Evolutionary conservation across 2,888 invertebrate genomes (phyloP), one percentile per base, ranked within the genome.

Genomic region (Tetragonula carbonaria): DNA sequence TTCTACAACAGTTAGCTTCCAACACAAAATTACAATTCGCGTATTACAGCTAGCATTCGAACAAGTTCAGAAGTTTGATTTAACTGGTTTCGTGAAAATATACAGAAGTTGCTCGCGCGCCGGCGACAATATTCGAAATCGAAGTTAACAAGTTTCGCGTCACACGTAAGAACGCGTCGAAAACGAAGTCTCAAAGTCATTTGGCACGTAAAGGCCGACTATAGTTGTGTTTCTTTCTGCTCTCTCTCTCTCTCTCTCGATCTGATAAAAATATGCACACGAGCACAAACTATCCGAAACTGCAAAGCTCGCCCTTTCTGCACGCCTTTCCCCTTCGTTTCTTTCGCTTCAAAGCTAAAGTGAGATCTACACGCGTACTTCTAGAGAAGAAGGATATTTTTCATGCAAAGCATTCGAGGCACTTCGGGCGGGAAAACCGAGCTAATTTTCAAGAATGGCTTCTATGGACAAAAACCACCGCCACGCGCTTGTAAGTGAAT

Each of bases 361-460:
- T 57, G n/a, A 71, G 33, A 72, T 75, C 67, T 83, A 67, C 75
- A 72, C 62, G 71, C 72, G 72, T 82, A 82, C 72, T 72, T 63
- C 45, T 8, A n/a, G 59, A 59, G 72, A 28, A 62, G 66, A 67
- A 72, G 66, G 72, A 83, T 83, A 83, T 83, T 82, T 75, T 68
- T 82, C 82, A 76, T 83, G 82, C 71, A 81, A 83, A 80, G 82
- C 57, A 65, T 83, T 83, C 82, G 38, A 8, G 74, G 59, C 71
- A 53, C 65, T 71, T 81, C 50, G 82, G 45, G 23, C 51, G 67
- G 23, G 67, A 68, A 73, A 81, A 55, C 51, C 82, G 62, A 55
- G 74, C 67, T 63, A 83, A 76, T 82, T 72, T 76, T 75, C 67
- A 33, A 38, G 67, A 59, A 63, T 50, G 38, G 59, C 50, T 67